Evolutionary conservation across 1,140 invertebrate species (phyloP).

Genomic region (Chionoecetes opilio): DNA sequence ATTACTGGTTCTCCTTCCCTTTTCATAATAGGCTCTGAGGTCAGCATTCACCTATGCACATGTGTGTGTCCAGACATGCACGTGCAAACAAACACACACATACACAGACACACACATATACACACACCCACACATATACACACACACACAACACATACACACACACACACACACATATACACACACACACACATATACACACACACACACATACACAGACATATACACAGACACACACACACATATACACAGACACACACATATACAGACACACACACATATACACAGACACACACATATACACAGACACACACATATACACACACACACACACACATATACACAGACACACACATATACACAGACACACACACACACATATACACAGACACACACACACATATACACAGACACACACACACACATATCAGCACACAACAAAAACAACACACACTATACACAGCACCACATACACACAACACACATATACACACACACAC

Average conservation of each 20-base stretch:
- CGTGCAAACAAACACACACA: constrained; percentile 84
- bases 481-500: no score
- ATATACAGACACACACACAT: constrained; percentile 82
- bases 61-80: constrained; percentile 61
- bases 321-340: constrained; percentile 83
- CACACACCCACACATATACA: constrained; percentile 85
- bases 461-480: no score
- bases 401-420: constrained; percentile 84
- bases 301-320: constrained; percentile 84
- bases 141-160: constrained; percentile 61
- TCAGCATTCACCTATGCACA: no score
- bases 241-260: constrained; percentile 80
- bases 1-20: not conserved
- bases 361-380: constrained; percentile 83
- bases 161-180: constrained; percentile 83
- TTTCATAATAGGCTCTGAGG: no score
- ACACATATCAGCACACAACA: no score
- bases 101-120: constrained; percentile 63
- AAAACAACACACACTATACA: no score
- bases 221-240: constrained; percentile 85
- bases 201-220: constrained; percentile 84
- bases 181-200: constrained; percentile 80
- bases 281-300: constrained; percentile 83
- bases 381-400: constrained; percentile 85
- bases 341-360: constrained; percentile 64